A percentile compares a stretch with the other conserved stretches of the same genome.
Conservation (phyloP, 1,140 invertebrate species). For the Tachypleus tridentatus region DNA sequence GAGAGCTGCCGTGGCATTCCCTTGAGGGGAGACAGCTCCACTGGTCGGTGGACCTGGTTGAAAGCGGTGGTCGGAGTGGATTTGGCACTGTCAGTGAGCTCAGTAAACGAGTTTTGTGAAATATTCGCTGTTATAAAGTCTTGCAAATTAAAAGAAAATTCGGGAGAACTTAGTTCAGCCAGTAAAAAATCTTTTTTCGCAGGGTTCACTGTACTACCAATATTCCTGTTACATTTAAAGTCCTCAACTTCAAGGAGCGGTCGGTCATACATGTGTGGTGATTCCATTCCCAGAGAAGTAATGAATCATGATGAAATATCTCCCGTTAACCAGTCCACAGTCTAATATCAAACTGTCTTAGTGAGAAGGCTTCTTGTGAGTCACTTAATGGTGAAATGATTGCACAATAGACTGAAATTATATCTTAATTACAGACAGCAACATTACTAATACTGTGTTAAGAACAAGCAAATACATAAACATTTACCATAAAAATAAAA, state of each 20-base stretch:
- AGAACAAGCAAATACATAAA: no score
- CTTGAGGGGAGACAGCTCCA: constrained; percentile 4
- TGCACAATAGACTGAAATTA: no score
- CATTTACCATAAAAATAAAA: no score
- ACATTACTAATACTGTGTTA: no score
- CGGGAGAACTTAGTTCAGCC: constrained; percentile 24
- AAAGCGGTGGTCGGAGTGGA: constrained; percentile 12
- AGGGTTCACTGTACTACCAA: no score
- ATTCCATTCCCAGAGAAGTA: constrained; percentile 8
- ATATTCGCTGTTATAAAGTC: constrained; percentile 18
- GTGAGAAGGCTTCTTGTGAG: no score
- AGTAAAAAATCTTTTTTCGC: background rate
- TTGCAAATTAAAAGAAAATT: constrained; percentile 25
- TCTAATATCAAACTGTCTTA: no score
- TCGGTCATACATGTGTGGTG: constrained; percentile 21
- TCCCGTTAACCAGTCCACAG: no score
- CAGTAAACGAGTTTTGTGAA: constrained; percentile 8
- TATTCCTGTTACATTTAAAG: background rate
- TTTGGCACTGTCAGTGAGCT: constrained; percentile 10
- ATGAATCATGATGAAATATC: no score
- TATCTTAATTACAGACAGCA: no score
- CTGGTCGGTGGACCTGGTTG: constrained; percentile 1
- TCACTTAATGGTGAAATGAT: no score
- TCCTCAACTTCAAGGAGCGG: constrained; percentile 13
- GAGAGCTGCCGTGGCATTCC: constrained; percentile 17